Evolutionary conservation across 2,888 invertebrate species (phyloP).

Genomic region (Rotaria socialis): DNA sequence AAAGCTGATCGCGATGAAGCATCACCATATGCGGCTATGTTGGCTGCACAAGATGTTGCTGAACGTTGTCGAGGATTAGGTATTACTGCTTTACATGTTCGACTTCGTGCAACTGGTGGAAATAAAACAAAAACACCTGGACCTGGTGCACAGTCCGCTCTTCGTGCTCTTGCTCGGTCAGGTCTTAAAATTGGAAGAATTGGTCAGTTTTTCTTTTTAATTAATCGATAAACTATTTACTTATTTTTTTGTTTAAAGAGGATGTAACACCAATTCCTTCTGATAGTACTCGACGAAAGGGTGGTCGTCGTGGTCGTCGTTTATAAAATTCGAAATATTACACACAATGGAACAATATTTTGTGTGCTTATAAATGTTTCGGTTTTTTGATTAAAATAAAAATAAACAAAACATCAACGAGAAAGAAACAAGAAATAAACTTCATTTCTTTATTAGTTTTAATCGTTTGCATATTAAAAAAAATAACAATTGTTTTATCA

Average conservation of each 20-base stretch:
- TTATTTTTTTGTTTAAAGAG: constrained; percentile 58
- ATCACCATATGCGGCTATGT: constrained; percentile 99
- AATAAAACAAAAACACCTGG: constrained; percentile 95
- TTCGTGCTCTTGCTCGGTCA: constrained; percentile 92
- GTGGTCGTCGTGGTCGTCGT: constrained; percentile 97
- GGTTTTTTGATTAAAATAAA: not conserved
- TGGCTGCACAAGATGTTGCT: constrained; percentile 99
- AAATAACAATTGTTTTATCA: too few species aligned
- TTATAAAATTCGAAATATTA: constrained; percentile 67
- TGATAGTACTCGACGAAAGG: constrained; percentile 98
- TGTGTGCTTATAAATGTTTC: not conserved
- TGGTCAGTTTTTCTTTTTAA: constrained; percentile 60
- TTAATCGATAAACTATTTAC: constrained; percentile 38
- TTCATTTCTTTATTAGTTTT: too few species aligned
- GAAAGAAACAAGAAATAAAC: not conserved
- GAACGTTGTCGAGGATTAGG: constrained; percentile 94
- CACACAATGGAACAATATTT: not conserved
- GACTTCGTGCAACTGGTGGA: constrained; percentile 94
- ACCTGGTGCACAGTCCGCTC: constrained; percentile 90
- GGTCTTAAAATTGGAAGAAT: constrained; percentile 99
- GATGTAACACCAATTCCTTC: constrained; percentile 99
- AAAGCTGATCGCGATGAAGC: constrained; percentile 99
- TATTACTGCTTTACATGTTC: constrained; percentile 95
- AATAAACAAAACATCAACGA: not conserved
- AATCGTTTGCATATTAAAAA: too few species aligned